Base-by-base conservation (phyloP, 2,797 vertebrate species). In the Phoeniculus purpureus region DNA sequence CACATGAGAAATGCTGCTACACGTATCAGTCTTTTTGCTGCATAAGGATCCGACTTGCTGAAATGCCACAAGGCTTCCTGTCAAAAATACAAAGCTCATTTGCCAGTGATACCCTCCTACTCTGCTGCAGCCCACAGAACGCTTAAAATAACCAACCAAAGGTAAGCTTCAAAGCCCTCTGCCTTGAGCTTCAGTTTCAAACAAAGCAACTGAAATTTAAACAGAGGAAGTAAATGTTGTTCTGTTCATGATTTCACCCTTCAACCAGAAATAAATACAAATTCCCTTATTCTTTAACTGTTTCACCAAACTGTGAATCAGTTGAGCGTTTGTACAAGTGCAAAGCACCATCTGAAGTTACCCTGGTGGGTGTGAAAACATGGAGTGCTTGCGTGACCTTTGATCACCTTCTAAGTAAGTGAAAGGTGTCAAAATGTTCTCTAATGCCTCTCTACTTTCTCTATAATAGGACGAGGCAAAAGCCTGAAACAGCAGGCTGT, bases 161-260 rank as follows among this genome's bases (percentile, higher is more conserved):
- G 94, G 94, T 95, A 93, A 93, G 91, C 37, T 88, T 93, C 65
- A 74, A 90, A 94, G 83, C 87, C 75, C 87, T 93, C 85, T 95
- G 92, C 68, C 71, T 95, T 76, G 32, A 94, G 75, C 87, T 95
- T 81, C 66, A 90, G 68, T 78, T 94, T 95, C 87, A 95, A 95
- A 93, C 84, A 94, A 94, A 94, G 92, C 93, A 94, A 94, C 56
- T 62, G 79, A 93, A 94, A 94, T 93, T 92, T 96, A 96, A 95
- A 96, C 89, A 95, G 81, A 94, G 94, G 92, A 95, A 96, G 92
- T 89, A 85, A 93, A 85, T 89, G 87, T 87, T 94, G 88, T 89
- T 92, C 85, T 93, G 86, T 85, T 94, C 89, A 62, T 77, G 37
- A 95, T 82, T 93, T 93, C 84, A 89, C 29, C 65, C 73, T 94